These are phyloP conservation scores for Chiridota heheva DNA, from an alignment of 35 echinoderm and acorn worm genomes.

Conservation along the genomic window DNA sequence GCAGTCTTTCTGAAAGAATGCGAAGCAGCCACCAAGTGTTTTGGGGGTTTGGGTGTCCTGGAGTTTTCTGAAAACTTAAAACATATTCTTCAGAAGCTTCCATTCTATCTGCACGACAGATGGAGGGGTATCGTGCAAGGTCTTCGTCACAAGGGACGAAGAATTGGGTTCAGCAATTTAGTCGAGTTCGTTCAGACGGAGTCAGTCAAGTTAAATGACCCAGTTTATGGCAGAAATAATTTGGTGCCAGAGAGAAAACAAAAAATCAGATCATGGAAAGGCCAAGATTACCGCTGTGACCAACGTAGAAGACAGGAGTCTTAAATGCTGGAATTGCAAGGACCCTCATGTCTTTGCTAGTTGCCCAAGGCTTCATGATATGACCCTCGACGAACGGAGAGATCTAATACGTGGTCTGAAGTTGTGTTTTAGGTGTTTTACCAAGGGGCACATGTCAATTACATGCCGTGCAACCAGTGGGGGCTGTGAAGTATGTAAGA, in stretches of 20 bases:
- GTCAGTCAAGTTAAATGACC: slow-evolving; percentile 18
- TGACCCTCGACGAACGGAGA: too few relatives aligned
- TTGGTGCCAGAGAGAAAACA: not conserved
- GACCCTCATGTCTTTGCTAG: slow-evolving; percentile 10
- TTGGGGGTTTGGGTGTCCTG: slow-evolving; percentile 36
- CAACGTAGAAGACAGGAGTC: not conserved
- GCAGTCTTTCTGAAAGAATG: slow-evolving; percentile 43
- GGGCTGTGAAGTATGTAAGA: too few relatives aligned
- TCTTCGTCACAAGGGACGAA: not conserved
- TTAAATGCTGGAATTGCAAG: slow-evolving; percentile 21
- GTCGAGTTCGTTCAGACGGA: slow-evolving; percentile 10
- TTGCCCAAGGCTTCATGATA: too few relatives aligned
- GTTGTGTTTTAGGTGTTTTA: too few relatives aligned
- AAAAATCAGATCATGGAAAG: not conserved
- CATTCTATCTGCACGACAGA: slow-evolving; percentile 30
- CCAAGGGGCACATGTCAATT: too few relatives aligned
- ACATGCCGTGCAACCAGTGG: too few relatives aligned
- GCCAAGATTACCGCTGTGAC: slow-evolving; percentile 20
- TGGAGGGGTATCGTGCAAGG: slow-evolving; percentile 33
- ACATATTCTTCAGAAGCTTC: slow-evolving; percentile 29
- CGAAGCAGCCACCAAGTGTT: slow-evolving; percentile 35
- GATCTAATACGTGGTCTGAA: too few relatives aligned
- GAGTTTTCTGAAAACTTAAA: too few relatives aligned
- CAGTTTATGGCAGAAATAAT: slow-evolving; percentile 27
- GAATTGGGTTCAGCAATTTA: slow-evolving; percentile 12